Evolutionary conservation across 2,888 invertebrate genomes (phyloP).

Genomic region (Carcina quercana): DNA sequence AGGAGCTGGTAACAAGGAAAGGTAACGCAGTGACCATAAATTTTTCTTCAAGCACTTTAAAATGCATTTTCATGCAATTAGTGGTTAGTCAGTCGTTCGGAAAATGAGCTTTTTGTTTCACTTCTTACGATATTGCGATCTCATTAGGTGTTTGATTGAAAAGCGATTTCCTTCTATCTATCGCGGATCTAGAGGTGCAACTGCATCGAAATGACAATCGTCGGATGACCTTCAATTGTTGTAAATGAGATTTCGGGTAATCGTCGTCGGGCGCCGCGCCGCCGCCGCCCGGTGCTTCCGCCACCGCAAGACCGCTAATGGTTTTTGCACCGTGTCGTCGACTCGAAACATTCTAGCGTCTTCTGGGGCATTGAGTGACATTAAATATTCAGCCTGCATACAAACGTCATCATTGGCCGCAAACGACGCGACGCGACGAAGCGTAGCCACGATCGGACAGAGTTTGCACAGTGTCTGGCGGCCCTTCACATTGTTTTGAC

Average conservation of each 20-base stretch:
- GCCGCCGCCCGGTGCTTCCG: constrained; percentile 12
- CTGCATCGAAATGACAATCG: constrained; percentile 46
- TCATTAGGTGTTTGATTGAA: constrained; percentile 45
- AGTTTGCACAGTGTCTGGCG: constrained; percentile 17
- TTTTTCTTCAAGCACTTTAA: too few relatives aligned
- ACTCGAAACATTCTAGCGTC: constrained; percentile 26
- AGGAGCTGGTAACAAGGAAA: constrained; percentile 13
- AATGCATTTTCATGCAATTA: constrained; percentile 45
- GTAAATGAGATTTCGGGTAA: constrained; percentile 28
- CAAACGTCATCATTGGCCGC: constrained; percentile 17
- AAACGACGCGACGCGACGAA: constrained; percentile 23
- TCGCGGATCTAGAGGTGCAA: constrained; percentile 29
- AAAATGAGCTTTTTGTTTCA: constrained; percentile 43
- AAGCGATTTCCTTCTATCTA: constrained; percentile 42
- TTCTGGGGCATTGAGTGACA: constrained; percentile 13
- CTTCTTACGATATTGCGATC: constrained; percentile 51
- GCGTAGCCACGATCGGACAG: constrained; percentile 18
- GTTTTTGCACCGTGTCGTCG: constrained; percentile 25
- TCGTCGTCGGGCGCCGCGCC: constrained; percentile 18
- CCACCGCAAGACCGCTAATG: constrained; percentile 4
- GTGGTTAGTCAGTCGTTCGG: constrained; percentile 39
- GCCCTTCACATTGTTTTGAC: constrained; percentile 15
- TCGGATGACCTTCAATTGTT: constrained; percentile 45
- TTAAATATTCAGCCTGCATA: constrained; percentile 14
- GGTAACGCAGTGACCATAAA: too few relatives aligned